phyloP scores from a whole-genome alignment of 2,797 vertebrate genomes.

The Falco cherrug region DNA sequence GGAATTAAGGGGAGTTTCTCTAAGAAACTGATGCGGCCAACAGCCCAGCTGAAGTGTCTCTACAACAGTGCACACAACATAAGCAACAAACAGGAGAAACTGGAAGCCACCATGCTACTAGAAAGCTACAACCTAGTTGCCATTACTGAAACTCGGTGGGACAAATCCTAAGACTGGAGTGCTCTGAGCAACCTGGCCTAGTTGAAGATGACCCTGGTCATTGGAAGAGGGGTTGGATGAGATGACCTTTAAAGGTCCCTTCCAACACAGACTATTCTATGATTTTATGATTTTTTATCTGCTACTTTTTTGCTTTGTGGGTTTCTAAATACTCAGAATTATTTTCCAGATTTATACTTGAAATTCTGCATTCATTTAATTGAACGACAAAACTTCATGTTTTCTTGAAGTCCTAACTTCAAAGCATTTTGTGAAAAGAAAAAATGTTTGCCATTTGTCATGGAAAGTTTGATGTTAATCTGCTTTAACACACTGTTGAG shows the following conservation, averaged over 20 bases:
- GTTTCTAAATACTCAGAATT: not conserved
- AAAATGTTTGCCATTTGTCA: not conserved
- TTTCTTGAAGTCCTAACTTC: not conserved
- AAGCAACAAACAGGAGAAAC: not conserved
- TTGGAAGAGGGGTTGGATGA: too few relatives aligned
- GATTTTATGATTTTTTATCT: not conserved
- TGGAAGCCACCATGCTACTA: not conserved
- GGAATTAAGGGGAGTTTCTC: not conserved
- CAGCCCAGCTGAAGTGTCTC: not conserved
- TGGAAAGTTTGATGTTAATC: not conserved
- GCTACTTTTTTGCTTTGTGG: not conserved
- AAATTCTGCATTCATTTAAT: not conserved
- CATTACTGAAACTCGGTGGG: not conserved
- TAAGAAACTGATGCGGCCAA: too few relatives aligned
- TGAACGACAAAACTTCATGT: not conserved
- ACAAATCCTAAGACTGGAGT: not conserved
- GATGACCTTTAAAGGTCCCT: too few relatives aligned
- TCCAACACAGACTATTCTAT: too few relatives aligned
- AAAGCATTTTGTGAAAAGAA: not conserved
- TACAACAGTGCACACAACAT: not conserved
- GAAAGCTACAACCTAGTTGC: not conserved
- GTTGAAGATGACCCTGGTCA: too few relatives aligned
- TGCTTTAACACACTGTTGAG: not conserved
- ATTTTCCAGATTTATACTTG: not conserved
- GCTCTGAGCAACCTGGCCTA: too few relatives aligned